Evolutionary conservation across 2,888 invertebrate genomes (phyloP), one percentile per base, ranked within the genome.

Genomic region (Hermaeophaga mercurialis): DNA sequence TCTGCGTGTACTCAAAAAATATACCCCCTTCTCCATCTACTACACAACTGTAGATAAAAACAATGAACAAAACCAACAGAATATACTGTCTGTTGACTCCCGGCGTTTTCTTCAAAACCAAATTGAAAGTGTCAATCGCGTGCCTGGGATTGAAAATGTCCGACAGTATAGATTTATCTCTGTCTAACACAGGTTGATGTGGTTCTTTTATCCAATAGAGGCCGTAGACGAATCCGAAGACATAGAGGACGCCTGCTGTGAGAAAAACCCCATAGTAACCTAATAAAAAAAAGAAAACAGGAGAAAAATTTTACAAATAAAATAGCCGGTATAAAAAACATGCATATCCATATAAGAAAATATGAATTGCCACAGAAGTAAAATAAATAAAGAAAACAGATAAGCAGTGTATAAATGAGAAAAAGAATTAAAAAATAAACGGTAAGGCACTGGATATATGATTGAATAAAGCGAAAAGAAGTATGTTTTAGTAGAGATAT

Each of bases 1-100:
- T 80, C 64, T 84, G 79, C 1, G 81, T 80, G 72, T 83, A 84
- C 74, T 83, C 80, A 74, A 80, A 84, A 36, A 82, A 80, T 72
- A 84, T 79, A 73, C 81, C 82, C 71, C 79, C 78, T 79, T 84
- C 84, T 73, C 84, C 84, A 81, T 63, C 65, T 7, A 61, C 62
- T 2, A 74, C 70, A 14, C 65, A 59, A 18, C 64, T 65, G 46
- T 68, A 70, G 14, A 72, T 43, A 54, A 73, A 72, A 44, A 73
- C 61, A 15, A 68, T 65, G 3, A 69, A 22, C 58, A 77, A 61
- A 9, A 76, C 58, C 19, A 70, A 36, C 14, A 68, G 46, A 14
- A 77, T 65, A 18, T 66, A 67, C 1, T 67, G 18, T 33, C 71
- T 61, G 45, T 75, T 71, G 52, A 69, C 71, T 1, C 68, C 72